These are phyloP conservation scores for Venustoraphidia nigricollis DNA, from an alignment of 2,888 invertebrate genomes.

Conservation along the genomic window DNA sequence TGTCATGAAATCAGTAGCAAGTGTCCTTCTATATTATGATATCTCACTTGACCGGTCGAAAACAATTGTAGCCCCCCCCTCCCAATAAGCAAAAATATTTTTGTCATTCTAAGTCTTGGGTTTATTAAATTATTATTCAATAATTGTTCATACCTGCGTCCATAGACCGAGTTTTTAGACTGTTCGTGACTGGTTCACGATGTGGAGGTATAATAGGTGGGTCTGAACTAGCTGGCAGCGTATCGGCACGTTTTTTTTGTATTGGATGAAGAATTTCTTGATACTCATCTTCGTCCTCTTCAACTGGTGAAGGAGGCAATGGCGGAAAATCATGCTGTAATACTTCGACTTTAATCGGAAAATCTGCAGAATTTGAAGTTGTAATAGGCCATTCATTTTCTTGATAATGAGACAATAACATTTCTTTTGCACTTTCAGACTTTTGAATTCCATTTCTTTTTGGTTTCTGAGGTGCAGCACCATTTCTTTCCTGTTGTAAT, in stretches of 20 bases:
- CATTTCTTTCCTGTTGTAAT: conserved; percentile 9
- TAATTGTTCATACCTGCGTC: conserved; percentile 54
- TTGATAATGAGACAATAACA: conserved; percentile 38
- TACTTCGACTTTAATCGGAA: conserved; percentile 47
- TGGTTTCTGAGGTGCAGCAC: conserved; percentile 32
- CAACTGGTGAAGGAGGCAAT: conserved; percentile 69
- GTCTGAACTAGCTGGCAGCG: conserved; percentile 34
- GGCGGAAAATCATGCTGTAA: conserved; percentile 59
- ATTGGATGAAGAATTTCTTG: conserved; percentile 44
- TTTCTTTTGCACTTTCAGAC: conserved; percentile 59
- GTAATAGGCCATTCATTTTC: conserved; percentile 18
- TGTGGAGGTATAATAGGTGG: conserved; percentile 64
- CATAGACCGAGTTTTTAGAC: conserved; percentile 73
- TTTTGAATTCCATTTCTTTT: conserved; percentile 53
- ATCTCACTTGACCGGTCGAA: too few relatives aligned
- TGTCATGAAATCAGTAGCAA: too few relatives aligned
- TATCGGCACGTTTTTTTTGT: conserved; percentile 36
- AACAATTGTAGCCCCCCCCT: too few relatives aligned
- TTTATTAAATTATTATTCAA: conserved; percentile 1
- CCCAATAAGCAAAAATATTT: too few relatives aligned
- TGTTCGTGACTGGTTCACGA: conserved; percentile 42
- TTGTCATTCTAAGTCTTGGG: too few relatives aligned
- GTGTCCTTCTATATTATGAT: too few relatives aligned
- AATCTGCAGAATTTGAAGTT: conserved; percentile 34
- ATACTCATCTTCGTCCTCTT: conserved; percentile 62